Evolutionary conservation across 2,797 vertebrate genomes (phyloP), one percentile per base, ranked within the genome.

Genomic region (Antrozous pallidus): DNA sequence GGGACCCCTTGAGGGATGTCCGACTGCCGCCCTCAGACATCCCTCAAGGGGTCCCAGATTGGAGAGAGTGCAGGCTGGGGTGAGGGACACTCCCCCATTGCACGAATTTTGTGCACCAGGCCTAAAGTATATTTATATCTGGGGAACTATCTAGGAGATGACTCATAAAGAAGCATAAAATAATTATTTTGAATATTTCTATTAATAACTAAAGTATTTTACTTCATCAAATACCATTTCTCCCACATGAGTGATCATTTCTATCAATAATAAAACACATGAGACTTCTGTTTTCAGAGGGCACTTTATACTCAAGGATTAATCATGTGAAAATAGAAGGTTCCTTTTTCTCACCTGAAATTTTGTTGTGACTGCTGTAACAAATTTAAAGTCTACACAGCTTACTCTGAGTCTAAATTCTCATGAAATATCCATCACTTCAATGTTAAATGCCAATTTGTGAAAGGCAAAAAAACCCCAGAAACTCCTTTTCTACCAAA

Each of bases 171-270:
- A 61, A 86, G 42, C 40, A 42, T 20, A 36, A 65, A 51, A 31
- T 26, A 54, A 85, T 38, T 56, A 83, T 82, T 91, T 91, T 51
- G 38, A 90, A 33, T 31, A 90, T 94, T 94, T 91, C 87, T 86
- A 58, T 42, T 80, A 82, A 73, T 63, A 88, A 65, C 74, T 78
- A 87, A 90, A 20, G 45, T 63, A 67, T 74, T 42, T 75, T 71
- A 58, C 42, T 79, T 82, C n/a, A 69, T 38, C 38, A 40, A 77
- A 58, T 22, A 61, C 56, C 20, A 28, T 11, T 82, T 58, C 45
- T 86, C 70, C 71, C 4, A n/a, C 8, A 26, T 8, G 16, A 40
- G 70, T 18, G 22, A 33, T 40, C 10, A 40, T 49, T 86, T 84
- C 6, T 28, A 12, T 84, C 36, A 40, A 71, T 33, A 33, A 71